Base-by-base conservation (phyloP, 2,888 invertebrate species). In the Synergus laeviventris region DNA sequence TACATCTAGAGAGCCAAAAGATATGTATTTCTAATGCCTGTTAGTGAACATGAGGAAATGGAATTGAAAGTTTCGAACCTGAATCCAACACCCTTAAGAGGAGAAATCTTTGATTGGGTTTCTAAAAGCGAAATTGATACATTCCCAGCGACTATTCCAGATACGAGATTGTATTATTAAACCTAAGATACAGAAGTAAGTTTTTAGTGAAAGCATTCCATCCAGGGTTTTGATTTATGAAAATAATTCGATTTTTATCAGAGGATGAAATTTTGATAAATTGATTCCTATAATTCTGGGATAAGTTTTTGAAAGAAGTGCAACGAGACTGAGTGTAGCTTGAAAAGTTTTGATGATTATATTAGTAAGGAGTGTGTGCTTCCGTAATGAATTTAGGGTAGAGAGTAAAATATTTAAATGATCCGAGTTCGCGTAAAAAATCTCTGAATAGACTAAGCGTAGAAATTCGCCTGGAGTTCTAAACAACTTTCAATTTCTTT, bases 151-250 rank as follows among this genome's bases (percentile, higher is more conserved):
- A 49, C 36, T n/a, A 70, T 70, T 70, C 70, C 70, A 70, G 49
- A 45, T 70, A 49, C 49, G 12, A 16, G 38, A 38, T 38, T 70
- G 45, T 70, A 45, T 49, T 70, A 70, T 18, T 62, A 39, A 59
- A 24, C 7, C 11, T 62, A 62, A 62, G 62, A 62, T 62, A 62
- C 38, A 62, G 62, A 49, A 78, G 78, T 76, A 62, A 75, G 73
- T 74, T 83, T 83, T 79, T 66, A 84, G 77, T 82, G 79, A 83
- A 84, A 87, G 81, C 87, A 87, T 87, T 87, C 87, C 87, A 87
- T 87, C 87, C 87, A 87, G 78, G 81, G 83, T 82, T 54, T 66
- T 24, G 66, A 45, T 66, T 66, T 45, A 31, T 21, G 14, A 45
- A 39, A 64, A 62, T 62, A 11, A 62, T 45, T 70, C 16, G 49